These are phyloP conservation scores for Chelmon rostratus DNA, from an alignment of 2,797 vertebrate species.

Conservation along the genomic window DNA sequence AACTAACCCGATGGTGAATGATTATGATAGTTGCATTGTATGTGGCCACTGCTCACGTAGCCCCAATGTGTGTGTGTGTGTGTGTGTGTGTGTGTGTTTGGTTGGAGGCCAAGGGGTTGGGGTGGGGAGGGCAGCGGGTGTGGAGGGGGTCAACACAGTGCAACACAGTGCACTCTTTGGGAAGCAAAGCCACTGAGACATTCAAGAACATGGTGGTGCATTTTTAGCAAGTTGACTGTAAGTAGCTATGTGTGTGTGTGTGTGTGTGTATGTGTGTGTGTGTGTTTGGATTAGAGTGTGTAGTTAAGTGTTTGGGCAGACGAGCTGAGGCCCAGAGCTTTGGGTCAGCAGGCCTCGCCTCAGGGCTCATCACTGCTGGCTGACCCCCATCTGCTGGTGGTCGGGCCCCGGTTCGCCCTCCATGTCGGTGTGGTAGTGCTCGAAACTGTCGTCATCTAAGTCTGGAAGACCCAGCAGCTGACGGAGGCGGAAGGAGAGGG, in stretches of 20 bases:
- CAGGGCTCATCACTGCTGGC: conserved; percentile 92
- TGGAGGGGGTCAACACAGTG: conserved; percentile 58
- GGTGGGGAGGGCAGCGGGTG: conserved; percentile 31
- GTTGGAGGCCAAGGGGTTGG: not conserved
- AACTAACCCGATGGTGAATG: conserved; percentile 75
- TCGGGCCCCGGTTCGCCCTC: conserved; percentile 97
- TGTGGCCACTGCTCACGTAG: conserved; percentile 64
- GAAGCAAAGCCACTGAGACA: conserved; percentile 83
- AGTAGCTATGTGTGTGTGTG: conserved; percentile 47
- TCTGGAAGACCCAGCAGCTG: conserved; percentile 98
- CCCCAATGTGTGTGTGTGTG: conserved; percentile 52
- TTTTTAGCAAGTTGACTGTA: conserved; percentile 68
- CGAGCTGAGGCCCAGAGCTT: conserved; percentile 51
- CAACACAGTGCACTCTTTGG: conserved; percentile 75
- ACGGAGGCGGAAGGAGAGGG: conserved; percentile 4
- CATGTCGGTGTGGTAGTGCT: conserved; percentile 97
- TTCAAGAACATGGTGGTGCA: conserved; percentile 83
- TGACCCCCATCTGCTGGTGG: conserved; percentile 99
- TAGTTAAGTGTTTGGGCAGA: conserved; percentile 59
- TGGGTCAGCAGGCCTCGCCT: conserved; percentile 51
- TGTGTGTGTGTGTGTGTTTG: conserved; percentile 37
- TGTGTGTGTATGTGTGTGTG: conserved; percentile 11
- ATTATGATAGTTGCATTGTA: conserved; percentile 70
- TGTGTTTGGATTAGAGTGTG: conserved; percentile 42
- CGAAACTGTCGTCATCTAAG: conserved; percentile 95